Conservation (phyloP, 2,113 vertebrate species). For the Ancistrus triradiatus region DNA sequence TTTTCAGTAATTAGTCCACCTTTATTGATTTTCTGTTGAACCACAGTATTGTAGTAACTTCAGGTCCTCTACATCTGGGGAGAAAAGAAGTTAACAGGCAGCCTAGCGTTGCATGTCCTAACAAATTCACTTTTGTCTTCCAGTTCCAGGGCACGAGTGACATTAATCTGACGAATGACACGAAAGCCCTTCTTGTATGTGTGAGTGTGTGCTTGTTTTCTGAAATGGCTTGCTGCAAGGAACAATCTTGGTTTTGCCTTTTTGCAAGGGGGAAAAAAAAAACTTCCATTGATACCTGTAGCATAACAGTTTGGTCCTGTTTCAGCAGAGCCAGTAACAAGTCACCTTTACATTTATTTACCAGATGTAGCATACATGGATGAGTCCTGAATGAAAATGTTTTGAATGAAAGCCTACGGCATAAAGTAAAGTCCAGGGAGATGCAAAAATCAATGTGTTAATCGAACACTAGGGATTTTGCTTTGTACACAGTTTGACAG, state of each 20-base stretch:
- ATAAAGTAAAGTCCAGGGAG: too few species aligned
- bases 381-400: background rate
- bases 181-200: constrained; percentile 29
- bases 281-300: constrained; percentile 41
- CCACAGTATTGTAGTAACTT: background rate
- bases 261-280: constrained; percentile 38
- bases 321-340: constrained; percentile 29
- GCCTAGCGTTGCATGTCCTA: too few species aligned
- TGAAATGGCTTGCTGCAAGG: constrained; percentile 52
- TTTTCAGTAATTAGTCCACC: background rate
- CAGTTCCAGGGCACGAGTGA: background rate
- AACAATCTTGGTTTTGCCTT: constrained; percentile 52
- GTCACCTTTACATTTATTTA: background rate
- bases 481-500: background rate
- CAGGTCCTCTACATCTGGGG: background rate
- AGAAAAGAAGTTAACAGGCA: background rate
- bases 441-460: too few species aligned
- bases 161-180: constrained; percentile 3
- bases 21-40: background rate
- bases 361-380: background rate
- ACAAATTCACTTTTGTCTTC: constrained; percentile 1
- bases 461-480: too few species aligned
- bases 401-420: background rate
- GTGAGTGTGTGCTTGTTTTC: constrained; percentile 36
- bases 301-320: constrained; percentile 6